Evolutionary conservation across 2,113 vertebrate genomes (phyloP).

Genomic region (Podarcis cretensis): DNA sequence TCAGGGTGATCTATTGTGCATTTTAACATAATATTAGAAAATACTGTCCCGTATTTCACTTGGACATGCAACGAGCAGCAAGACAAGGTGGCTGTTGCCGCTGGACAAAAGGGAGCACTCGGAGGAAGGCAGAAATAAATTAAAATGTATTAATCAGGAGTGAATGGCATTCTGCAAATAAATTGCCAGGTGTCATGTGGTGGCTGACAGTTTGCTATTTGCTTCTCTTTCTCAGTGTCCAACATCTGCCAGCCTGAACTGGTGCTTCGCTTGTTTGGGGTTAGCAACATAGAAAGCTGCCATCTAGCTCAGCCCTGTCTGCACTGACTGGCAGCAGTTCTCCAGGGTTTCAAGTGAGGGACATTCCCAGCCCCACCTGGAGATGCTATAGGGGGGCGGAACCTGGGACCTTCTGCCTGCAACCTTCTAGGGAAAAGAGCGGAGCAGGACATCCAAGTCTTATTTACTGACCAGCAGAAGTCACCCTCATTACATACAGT

Average conservation of each 20-base stretch:
- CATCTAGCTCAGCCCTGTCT: too few relatives aligned
- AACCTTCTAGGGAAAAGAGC: background rate
- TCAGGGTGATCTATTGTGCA: constrained; percentile 62
- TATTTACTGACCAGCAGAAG: background rate
- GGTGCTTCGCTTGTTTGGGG: background rate
- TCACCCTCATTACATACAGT: background rate
- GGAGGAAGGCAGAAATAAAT: constrained; percentile 56
- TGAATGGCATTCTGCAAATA: constrained; percentile 44
- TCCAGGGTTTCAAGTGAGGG: too few relatives aligned
- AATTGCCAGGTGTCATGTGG: constrained; percentile 50
- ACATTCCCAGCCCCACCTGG: too few relatives aligned
- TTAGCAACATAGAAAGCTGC: background rate
- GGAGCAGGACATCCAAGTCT: background rate
- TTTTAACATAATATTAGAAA: constrained; percentile 70
- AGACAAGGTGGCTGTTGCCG: constrained; percentile 42
- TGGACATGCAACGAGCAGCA: constrained; percentile 40
- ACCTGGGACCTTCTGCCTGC: too few relatives aligned
- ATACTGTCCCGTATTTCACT: constrained; percentile 54
- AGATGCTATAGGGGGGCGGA: too few relatives aligned
- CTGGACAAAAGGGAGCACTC: constrained; percentile 34
- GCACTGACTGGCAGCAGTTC: too few relatives aligned
- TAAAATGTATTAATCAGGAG: constrained; percentile 62
- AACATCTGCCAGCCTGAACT: background rate
- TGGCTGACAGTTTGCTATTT: constrained; percentile 16
- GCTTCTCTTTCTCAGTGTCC: background rate